Conservation (phyloP, 2,797 vertebrate genomes). For the Phylloscopus collybita region DNA sequence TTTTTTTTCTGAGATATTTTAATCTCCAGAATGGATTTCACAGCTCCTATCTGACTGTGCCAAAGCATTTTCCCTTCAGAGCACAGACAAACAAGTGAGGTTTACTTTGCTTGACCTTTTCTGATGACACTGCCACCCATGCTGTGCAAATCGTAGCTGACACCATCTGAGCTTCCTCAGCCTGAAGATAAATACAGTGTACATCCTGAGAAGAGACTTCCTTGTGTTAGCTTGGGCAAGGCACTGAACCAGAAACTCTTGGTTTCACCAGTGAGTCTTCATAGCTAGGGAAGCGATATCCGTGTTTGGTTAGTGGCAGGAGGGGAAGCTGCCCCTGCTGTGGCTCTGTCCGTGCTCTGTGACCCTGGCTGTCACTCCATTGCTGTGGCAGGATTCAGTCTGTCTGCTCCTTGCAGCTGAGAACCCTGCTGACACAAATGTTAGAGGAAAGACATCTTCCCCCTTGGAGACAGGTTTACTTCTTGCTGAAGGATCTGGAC, state of each 20-base stretch:
- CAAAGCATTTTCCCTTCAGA: conserved; percentile 66
- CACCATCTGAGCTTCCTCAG: background rate
- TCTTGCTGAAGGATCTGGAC: background rate
- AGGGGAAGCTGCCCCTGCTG: background rate
- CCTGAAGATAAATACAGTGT: background rate
- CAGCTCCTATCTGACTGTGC: conserved; percentile 56
- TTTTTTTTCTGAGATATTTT: conserved; percentile 18
- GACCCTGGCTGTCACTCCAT: background rate
- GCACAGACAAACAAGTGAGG: conserved; percentile 58
- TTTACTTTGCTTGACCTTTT: conserved; percentile 76
- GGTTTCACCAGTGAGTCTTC: background rate
- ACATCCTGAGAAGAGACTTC: background rate
- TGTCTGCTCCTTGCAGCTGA: background rate
- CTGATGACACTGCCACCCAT: conserved; percentile 60
- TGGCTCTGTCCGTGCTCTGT: background rate
- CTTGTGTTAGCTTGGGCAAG: background rate
- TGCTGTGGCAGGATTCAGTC: fast-evolving
- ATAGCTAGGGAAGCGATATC: fast-evolving
- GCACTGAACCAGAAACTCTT: background rate
- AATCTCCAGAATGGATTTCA: conserved; percentile 65
- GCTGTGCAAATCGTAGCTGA: conserved; percentile 45
- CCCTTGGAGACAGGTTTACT: background rate
- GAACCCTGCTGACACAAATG: background rate
- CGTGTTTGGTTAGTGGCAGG: fast-evolving
- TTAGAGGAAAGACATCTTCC: background rate